phyloP scores from a whole-genome alignment of 2,113 vertebrate species.

The Tichodroma muraria region DNA sequence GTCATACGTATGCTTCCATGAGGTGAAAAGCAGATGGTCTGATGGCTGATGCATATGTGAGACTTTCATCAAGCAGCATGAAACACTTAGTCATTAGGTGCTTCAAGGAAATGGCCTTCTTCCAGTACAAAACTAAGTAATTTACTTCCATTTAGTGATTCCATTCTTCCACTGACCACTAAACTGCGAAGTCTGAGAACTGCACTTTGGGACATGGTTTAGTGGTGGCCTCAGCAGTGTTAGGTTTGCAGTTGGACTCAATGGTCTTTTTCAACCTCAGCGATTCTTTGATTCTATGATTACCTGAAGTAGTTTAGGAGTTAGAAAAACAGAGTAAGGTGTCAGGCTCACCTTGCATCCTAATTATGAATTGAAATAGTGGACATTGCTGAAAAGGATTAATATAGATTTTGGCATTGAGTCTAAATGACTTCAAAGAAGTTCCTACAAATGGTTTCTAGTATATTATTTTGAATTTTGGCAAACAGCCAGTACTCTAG shows the following conservation, averaged over 20 bases:
- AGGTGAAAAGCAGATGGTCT: background rate
- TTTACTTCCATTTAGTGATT: background rate
- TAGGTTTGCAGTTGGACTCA: background rate
- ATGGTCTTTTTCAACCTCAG: background rate
- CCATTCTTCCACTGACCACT: background rate
- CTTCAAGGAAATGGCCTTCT: background rate
- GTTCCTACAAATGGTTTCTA: background rate
- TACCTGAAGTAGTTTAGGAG: background rate
- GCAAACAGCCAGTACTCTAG: background rate
- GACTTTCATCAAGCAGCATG: background rate
- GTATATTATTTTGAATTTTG: background rate
- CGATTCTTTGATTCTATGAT: background rate
- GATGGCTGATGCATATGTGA: background rate
- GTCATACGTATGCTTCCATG: background rate
- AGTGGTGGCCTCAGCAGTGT: background rate
- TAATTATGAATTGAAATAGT: background rate
- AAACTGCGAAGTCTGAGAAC: background rate
- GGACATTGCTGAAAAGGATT: background rate
- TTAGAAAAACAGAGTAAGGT: background rate
- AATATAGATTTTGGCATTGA: background rate
- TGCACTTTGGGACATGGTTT: background rate
- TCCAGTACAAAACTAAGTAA: background rate
- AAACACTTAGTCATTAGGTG: background rate
- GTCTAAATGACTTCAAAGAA: background rate
- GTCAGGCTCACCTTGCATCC: background rate